Percentiles rank a stretch among this genome's conserved stretches.
Conservation (phyloP, 2,113 vertebrate genomes). For the Phyllostomus discolor region DNA sequence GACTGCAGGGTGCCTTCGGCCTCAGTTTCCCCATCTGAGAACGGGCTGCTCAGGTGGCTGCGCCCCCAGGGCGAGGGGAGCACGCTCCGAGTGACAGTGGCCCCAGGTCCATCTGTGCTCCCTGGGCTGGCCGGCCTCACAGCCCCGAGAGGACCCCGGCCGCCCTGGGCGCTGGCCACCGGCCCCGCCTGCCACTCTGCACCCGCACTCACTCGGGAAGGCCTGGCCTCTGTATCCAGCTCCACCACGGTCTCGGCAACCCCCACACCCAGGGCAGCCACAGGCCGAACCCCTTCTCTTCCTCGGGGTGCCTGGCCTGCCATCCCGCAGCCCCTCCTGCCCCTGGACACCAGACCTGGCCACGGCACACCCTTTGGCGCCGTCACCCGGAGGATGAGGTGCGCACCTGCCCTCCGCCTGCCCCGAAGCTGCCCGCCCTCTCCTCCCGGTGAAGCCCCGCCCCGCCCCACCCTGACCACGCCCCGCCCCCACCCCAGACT, state of each 20-base stretch:
- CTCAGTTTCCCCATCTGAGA: background rate
- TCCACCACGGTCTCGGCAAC: background rate
- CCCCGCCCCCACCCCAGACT: too few relatives aligned
- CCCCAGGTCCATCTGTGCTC: too few relatives aligned
- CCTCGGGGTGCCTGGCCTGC: background rate
- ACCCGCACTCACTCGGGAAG: background rate
- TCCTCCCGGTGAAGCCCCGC: accelerated
- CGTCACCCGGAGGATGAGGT: background rate
- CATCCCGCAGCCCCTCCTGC: background rate
- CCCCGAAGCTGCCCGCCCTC: background rate
- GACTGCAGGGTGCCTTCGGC: background rate
- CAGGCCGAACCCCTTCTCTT: background rate
- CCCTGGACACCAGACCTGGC: background rate
- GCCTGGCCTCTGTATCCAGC: accelerated
- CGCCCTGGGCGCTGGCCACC: too few relatives aligned
- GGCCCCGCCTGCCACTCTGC: background rate
- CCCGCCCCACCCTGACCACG: too few relatives aligned
- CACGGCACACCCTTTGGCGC: too few relatives aligned
- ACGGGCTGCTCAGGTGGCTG: background rate
- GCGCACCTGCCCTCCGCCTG: background rate
- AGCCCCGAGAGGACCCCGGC: background rate
- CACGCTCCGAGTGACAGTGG: background rate
- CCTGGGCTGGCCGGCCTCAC: background rate
- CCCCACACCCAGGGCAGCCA: background rate
- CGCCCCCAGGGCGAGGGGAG: accelerated